Evolutionary conservation across 2,888 invertebrate species (phyloP).

Genomic region (Sturmia bella): DNA sequence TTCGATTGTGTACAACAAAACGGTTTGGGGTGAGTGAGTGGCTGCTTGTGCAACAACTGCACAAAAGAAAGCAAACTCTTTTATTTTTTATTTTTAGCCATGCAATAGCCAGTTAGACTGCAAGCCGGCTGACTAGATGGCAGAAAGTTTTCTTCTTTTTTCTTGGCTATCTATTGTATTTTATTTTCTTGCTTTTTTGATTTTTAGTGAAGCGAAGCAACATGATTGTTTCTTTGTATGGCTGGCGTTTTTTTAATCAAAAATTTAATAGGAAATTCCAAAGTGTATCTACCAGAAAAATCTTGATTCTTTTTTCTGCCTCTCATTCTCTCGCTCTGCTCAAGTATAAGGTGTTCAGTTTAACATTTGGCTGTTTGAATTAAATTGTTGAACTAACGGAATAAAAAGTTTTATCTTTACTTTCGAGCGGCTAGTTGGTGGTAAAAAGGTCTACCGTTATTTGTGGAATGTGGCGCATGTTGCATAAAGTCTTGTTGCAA

Average conservation of each 20-base stretch:
- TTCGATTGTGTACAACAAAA: neutral
- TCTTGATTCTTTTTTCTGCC: neutral
- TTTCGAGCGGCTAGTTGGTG: too few species aligned
- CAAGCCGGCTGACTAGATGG: slow-evolving; percentile 11
- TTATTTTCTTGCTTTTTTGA: neutral
- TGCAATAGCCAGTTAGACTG: slow-evolving; percentile 16
- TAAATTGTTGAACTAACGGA: too few species aligned
- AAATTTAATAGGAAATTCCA: slow-evolving; percentile 63
- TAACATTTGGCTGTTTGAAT: too few species aligned
- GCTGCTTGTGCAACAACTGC: slow-evolving; percentile 33
- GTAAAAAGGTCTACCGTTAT: too few species aligned
- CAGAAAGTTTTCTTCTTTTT: neutral
- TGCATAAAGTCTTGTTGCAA: too few species aligned
- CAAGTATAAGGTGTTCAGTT: neutral
- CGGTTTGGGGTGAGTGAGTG: slow-evolving; percentile 17
- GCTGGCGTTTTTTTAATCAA: slow-evolving; percentile 52
- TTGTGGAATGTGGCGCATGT: too few species aligned
- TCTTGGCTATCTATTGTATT: slow-evolving; percentile 54
- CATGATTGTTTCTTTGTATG: slow-evolving; percentile 29
- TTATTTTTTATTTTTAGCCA: too few species aligned
- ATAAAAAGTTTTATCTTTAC: too few species aligned
- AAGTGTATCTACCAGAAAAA: slow-evolving; percentile 29
- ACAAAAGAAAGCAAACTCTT: slow-evolving; percentile 23
- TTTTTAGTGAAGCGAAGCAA: slow-evolving; percentile 12
- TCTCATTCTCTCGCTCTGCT: neutral